Percentiles rank a stretch among this genome's conserved stretches.
Evolutionary conservation across 2,888 invertebrate genomes (phyloP).

Genomic region (Epistrophella euchroma): DNA sequence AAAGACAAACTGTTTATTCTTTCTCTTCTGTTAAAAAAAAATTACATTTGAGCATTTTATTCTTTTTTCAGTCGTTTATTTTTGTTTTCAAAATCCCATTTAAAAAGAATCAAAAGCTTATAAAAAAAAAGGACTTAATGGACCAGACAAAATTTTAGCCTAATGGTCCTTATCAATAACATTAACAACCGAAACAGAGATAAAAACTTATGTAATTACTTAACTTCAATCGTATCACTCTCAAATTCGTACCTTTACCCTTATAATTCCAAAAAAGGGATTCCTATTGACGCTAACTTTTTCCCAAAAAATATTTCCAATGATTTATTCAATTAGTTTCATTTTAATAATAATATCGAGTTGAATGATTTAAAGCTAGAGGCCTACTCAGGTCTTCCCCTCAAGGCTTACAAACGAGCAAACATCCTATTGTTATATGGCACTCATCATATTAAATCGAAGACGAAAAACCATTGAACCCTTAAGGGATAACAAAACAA

Average conservation of each 20-base stretch:
- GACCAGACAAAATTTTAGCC: not conserved
- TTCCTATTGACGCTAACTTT: not conserved
- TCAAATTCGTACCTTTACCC: not conserved
- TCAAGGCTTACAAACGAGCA: conserved; percentile 1
- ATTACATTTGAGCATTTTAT: not conserved
- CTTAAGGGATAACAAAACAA: conserved; percentile 30
- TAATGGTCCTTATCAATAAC: not conserved
- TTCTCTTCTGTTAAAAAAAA: not conserved
- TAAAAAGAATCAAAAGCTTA: no score
- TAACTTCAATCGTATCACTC: not conserved
- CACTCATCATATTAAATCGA: conserved; percentile 9
- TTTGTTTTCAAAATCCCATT: not conserved
- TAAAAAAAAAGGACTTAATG: not conserved
- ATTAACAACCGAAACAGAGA: not conserved
- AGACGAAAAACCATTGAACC: conserved; percentile 27
- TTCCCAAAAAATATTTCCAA: not conserved
- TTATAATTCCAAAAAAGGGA: not conserved
- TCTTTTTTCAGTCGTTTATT: not conserved
- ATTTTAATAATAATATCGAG: conserved; percentile 35
- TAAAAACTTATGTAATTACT: conserved; percentile 17
- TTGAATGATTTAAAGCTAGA: conserved; percentile 32
- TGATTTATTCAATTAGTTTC: conserved; percentile 34
- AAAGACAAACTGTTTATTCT: not conserved
- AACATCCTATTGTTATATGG: conserved; percentile 21
- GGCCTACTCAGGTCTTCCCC: not conserved